Conservation (phyloP, 2,113 vertebrate genomes). For the Seriola quinqueradiata region DNA sequence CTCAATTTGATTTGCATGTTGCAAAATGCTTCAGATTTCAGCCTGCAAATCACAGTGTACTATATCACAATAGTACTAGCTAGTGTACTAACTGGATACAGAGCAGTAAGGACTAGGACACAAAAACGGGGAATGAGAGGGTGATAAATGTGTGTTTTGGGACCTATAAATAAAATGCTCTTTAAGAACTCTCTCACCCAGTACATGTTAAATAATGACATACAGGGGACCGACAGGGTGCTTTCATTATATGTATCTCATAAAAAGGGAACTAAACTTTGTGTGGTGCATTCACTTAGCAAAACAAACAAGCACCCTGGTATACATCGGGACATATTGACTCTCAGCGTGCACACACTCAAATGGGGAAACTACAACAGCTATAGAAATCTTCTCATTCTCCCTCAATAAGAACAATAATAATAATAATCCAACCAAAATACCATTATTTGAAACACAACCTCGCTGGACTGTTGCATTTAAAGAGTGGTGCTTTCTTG, state of each 20-base stretch:
- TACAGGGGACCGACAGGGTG: neutral
- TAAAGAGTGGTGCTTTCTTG: neutral
- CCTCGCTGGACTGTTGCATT: neutral
- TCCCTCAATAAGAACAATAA: no score
- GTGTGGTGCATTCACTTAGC: neutral
- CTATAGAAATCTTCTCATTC: no score
- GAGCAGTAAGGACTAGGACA: neutral
- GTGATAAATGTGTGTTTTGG: neutral
- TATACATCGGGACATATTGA: neutral
- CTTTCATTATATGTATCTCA: neutral
- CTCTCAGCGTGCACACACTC: neutral
- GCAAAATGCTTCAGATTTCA: neutral
- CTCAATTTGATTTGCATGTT: neutral
- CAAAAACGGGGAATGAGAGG: neutral
- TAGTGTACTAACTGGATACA: neutral
- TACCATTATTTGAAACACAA: no score
- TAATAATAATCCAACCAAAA: no score
- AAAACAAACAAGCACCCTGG: neutral
- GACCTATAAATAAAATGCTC: neutral
- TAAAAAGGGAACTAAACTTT: neutral
- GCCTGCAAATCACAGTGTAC: no score
- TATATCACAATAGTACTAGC: neutral
- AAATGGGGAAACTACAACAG: no score
- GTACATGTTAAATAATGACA: neutral
- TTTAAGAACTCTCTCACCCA: neutral